phyloP scores from a whole-genome alignment of 2,113 vertebrate species.

The Ameiurus melas region DNA sequence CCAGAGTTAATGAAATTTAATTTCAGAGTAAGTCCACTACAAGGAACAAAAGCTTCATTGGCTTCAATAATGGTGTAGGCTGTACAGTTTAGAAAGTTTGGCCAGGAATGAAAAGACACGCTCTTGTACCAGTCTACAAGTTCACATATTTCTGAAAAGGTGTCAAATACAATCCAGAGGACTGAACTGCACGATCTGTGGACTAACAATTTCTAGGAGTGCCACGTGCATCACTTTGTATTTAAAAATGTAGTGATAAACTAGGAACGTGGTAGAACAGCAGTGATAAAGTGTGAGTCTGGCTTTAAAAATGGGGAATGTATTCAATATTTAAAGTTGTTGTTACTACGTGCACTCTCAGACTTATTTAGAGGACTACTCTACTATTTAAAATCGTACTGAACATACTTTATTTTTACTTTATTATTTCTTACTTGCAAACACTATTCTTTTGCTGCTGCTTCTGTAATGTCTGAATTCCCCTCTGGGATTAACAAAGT shows the following conservation, averaged over 20 bases:
- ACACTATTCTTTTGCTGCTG: neutral
- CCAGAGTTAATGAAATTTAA: slow-evolving; percentile 28
- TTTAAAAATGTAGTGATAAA: slow-evolving; percentile 12
- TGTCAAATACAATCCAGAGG: slow-evolving; percentile 13
- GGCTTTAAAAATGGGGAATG: neutral
- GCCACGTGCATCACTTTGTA: neutral
- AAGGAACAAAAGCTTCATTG: slow-evolving; percentile 31
- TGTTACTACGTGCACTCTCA: neutral
- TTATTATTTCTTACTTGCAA: neutral
- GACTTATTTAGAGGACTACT: neutral
- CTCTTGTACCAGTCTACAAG: slow-evolving; percentile 26
- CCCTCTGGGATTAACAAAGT: neutral
- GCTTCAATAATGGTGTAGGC: slow-evolving; percentile 36
- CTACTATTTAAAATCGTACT: neutral
- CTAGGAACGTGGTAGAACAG: neutral
- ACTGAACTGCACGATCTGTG: slow-evolving; percentile 4
- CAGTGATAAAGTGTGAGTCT: neutral
- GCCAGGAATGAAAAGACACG: slow-evolving; percentile 20
- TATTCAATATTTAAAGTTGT: neutral
- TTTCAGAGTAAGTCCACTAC: slow-evolving; percentile 26
- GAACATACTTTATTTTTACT: neutral
- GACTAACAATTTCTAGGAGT: slow-evolving; percentile 7
- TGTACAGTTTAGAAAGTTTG: slow-evolving; percentile 34
- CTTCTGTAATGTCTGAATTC: neutral
- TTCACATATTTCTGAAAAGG: slow-evolving; percentile 18